Percentiles rank a stretch among this genome's conserved stretches.
Conservation (phyloP, 53 echinoderm and acorn worm genomes). For the Echinarachnius parma region DNA sequence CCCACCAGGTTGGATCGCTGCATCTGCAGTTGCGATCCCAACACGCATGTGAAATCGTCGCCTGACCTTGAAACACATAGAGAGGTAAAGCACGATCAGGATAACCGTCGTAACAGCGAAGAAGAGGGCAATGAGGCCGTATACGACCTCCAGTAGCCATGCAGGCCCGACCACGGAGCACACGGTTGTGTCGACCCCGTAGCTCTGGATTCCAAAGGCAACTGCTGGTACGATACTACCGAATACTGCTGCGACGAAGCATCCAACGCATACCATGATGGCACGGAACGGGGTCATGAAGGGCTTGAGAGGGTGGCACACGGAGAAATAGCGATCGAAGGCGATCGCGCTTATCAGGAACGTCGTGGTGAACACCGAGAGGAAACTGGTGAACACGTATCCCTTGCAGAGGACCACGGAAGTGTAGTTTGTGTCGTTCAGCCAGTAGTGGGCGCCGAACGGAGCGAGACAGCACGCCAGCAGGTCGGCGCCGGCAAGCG, state of each 20-base stretch:
- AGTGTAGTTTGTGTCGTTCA: neutral
- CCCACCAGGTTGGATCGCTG: neutral
- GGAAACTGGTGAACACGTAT: neutral
- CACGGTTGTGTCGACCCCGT: neutral
- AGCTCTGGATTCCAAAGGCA: slow-evolving; percentile 15
- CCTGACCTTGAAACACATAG: slow-evolving; percentile 9
- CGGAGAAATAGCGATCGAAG: slow-evolving; percentile 38
- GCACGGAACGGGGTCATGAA: neutral
- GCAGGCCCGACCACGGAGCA: neutral
- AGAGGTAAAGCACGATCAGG: neutral
- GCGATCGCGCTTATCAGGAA: slow-evolving; percentile 20
- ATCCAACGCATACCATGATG: neutral
- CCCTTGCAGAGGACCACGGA: slow-evolving; percentile 6
- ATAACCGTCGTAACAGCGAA: neutral
- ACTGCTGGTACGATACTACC: neutral
- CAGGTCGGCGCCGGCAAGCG: slow-evolving; percentile 15
- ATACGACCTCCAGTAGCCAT: slow-evolving; percentile 12
- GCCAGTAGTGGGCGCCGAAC: slow-evolving; percentile 23
- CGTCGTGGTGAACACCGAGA: neutral
- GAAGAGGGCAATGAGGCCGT: neutral
- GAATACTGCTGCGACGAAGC: neutral
- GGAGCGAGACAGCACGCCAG: slow-evolving; percentile 13
- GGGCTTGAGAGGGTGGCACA: slow-evolving; percentile 15
- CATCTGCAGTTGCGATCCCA: neutral
- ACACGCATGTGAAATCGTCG: neutral